phyloP scores from a whole-genome alignment of 2,888 invertebrate species.

The Tenthredo notha region DNA sequence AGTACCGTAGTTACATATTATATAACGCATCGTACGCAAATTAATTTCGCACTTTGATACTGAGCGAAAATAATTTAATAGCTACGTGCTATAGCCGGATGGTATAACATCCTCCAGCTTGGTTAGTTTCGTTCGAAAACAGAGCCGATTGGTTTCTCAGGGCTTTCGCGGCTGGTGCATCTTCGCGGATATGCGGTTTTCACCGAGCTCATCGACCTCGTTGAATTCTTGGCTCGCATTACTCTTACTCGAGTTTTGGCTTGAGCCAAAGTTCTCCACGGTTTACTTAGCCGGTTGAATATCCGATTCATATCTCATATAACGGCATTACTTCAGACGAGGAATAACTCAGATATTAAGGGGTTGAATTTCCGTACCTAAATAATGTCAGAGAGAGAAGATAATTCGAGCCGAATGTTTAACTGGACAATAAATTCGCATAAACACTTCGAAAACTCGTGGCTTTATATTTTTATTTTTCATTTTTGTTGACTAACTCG shows the following conservation, averaged over 20 bases:
- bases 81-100: neutral
- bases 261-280: neutral
- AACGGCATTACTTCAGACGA: neutral
- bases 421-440: neutral
- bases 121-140: conserved; percentile 14
- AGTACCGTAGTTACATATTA: too few relatives aligned
- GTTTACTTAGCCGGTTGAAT: neutral
- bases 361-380: neutral
- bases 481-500: neutral
- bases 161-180: neutral
- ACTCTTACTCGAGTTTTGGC: conserved; percentile 5
- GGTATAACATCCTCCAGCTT: neutral
- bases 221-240: neutral
- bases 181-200: conserved; percentile 27
- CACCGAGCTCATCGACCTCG: conserved; percentile 14
- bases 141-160: conserved; percentile 2
- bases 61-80: neutral
- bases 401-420: neutral
- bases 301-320: neutral
- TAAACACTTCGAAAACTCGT: too few relatives aligned
- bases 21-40: neutral
- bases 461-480: too few relatives aligned
- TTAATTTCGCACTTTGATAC: neutral
- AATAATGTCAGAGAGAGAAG: neutral
- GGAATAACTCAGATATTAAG: neutral